phyloP scores from a whole-genome alignment of 2,797 vertebrate genomes.

The Sarcophilus harrisii region DNA sequence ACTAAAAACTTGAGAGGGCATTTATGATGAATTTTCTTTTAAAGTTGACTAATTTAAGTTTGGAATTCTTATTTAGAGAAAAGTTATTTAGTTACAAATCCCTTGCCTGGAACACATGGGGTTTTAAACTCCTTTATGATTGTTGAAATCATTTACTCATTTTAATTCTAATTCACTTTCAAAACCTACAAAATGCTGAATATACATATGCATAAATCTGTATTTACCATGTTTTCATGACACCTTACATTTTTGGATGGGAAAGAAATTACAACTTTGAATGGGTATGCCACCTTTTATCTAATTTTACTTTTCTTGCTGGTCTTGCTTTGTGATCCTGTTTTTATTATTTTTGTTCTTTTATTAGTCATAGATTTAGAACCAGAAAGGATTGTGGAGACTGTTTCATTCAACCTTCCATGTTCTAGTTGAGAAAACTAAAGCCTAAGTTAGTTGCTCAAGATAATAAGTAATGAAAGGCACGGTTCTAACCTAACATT shows the following conservation, averaged over 20 bases:
- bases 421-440: neutral
- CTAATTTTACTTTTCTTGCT: constrained; percentile 41
- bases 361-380: neutral
- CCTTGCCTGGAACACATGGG: constrained; percentile 22
- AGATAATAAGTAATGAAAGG: neutral
- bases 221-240: constrained; percentile 46
- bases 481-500: neutral
- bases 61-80: neutral
- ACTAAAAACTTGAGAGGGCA: neutral
- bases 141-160: neutral
- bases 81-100: constrained; percentile 13
- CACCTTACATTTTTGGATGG: constrained; percentile 60
- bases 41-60: constrained; percentile 40
- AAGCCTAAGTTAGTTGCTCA: neutral
- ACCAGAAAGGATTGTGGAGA: neutral
- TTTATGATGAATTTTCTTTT: constrained; percentile 37
- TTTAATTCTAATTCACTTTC: constrained; percentile 57
- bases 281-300: constrained; percentile 47
- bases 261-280: constrained; percentile 68
- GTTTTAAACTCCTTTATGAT: constrained; percentile 9
- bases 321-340: neutral
- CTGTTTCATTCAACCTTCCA: neutral
- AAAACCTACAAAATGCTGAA: constrained; percentile 48
- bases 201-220: neutral
- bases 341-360: neutral